Conservation (phyloP, 2,797 vertebrate genomes). For the Glossophaga mutica region DNA sequence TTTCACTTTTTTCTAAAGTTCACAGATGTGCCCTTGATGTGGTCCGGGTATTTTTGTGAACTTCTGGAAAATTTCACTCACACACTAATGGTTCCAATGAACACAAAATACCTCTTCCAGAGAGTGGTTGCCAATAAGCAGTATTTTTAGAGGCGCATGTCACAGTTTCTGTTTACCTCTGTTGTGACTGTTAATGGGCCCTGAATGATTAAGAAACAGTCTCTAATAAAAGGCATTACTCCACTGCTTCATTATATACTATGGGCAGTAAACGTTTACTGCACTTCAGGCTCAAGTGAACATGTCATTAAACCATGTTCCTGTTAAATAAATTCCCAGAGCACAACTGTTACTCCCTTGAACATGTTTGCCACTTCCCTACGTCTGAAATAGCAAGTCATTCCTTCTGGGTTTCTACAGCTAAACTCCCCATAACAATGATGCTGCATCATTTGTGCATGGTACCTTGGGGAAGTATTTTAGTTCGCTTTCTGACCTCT, state of each 20-base stretch:
- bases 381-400: conserved; percentile 17
- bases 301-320: conserved; percentile 40
- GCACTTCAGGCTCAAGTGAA: conserved; percentile 50
- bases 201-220: conserved; percentile 73
- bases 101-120: conserved; percentile 78
- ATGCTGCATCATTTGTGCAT: neutral
- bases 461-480: neutral
- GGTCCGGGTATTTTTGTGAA: conserved; percentile 73
- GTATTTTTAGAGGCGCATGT: conserved; percentile 81
- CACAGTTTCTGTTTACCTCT: conserved; percentile 80
- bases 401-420: neutral
- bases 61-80: conserved; percentile 83
- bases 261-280: conserved; percentile 66
- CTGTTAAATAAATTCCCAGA: conserved; percentile 39
- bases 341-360: conserved; percentile 9
- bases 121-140: conserved; percentile 79
- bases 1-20: conserved; percentile 41
- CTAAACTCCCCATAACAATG: neutral
- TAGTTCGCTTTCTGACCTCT: neutral
- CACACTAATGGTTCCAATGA: conserved; percentile 77
- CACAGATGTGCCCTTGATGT: conserved; percentile 68
- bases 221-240: conserved; percentile 68
- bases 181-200: conserved; percentile 76
- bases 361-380: conserved; percentile 46
- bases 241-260: conserved; percentile 53